Evolutionary conservation across 1,140 invertebrate genomes (phyloP), one percentile per base, ranked within the genome.

Genomic region (Trissolcus basalis): DNA sequence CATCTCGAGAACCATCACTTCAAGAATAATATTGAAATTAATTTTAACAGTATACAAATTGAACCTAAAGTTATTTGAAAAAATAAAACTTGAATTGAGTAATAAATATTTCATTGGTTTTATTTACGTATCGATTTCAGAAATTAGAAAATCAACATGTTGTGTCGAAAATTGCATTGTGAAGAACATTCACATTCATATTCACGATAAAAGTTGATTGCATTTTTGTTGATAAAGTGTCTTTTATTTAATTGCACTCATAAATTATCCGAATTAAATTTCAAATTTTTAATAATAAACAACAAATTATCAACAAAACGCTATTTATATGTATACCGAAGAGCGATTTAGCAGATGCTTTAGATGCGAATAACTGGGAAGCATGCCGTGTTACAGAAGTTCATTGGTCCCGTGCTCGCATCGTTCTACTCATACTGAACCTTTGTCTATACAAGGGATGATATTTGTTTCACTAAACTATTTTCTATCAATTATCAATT

Each of bases 191-290:
- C 16, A 67, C 19, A n/a, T n/a, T n/a, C n/a, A n/a, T n/a, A n/a
- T n/a, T n/a, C 41, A 41, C 36, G 55, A 55, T 51, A 71, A 72
- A 72, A 58, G 33, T 63, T 3, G 0, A 41, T n/a, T 32, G 39
- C 45, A 33, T 67, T 67, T 74, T 67, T 74, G 49, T 73, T 63
- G 45, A 74, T 56, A 39, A 67, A 74, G 19, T 47, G 47, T 56
- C 10, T 36, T 14, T 51, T 39, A 6, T 67, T 55, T 63, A 56
- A 74, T 63, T 61, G 50, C 63, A 50, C 58, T 27, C 63, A 74
- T 74, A 74, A 67, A 74, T 74, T 74, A 67, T 32, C 51, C 51
- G 59, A 74, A 74, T 74, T 55, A 65, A 74, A 60, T 36, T 14
- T 36, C 63, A 45, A 44, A 43, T 50, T 47, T 56, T 43, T 43